Evolutionary conservation across 2,888 invertebrate species (phyloP), one percentile per base, ranked within the genome.

Genomic region (Agriopis aurantiaria): DNA sequence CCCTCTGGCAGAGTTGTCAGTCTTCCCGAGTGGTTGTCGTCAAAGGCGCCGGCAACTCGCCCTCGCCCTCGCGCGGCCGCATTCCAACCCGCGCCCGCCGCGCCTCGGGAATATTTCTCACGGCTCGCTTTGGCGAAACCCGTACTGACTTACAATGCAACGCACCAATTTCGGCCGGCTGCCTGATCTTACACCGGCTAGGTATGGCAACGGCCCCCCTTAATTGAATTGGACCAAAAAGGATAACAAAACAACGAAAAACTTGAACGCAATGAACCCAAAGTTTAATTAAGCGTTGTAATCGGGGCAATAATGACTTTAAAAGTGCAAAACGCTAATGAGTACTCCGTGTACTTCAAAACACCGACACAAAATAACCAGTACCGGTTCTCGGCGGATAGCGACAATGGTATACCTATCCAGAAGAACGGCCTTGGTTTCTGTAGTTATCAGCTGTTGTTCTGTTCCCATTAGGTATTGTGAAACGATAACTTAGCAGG

Each of bases 31-130:
- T 88, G 89, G 84, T 82, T 79, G 87, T 86, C 85, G 88, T 92
- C 93, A 94, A 93, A 93, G 92, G 89, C 89, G 91, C 94, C 93
- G 92, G 92, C 93, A 64, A 86, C 83, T 89, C 92, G 91, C 91
- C 91, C 58, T 62, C 65, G 52, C 92, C 90, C 91, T 91, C 88
- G 88, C 90, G 84, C 90, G 91, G 87, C 90, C 89, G 88, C 93
- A 92, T 92, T 92, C 93, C 92, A 85, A 43, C 57, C 65, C 65
- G 69, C 82, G 83, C 84, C 82, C 85, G 75, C 59, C 55, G 75
- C 84, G 85, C 87, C 85, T 87, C 92, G 88, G 85, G 90, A 91
- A 91, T 91, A 89, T 93, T 94, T 94, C 94, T 94, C 94, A 94
- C 94, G 94, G 83, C 91, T 89, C 85, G 88, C 92, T 93, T 92